A percentile compares a stretch with the other conserved stretches of the same genome.
phyloP scores from a whole-genome alignment of 2,888 invertebrate genomes.

The Eutolmus rufibarbis region DNA sequence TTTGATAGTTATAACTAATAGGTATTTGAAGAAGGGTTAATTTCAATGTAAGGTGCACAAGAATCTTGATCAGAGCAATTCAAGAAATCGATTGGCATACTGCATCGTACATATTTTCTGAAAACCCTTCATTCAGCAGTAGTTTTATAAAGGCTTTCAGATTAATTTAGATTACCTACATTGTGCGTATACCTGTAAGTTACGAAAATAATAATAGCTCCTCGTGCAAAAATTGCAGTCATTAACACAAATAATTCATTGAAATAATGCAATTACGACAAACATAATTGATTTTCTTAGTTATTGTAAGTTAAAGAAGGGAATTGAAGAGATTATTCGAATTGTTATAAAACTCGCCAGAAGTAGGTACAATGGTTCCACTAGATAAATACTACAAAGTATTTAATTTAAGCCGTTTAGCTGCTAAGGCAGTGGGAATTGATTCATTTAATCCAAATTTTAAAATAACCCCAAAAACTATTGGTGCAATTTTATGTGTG shows the following conservation, averaged over 20 bases:
- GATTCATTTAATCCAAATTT: neutral
- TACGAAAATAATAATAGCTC: neutral
- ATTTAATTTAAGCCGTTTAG: neutral
- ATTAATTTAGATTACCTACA: neutral
- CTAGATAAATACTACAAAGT: neutral
- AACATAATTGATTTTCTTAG: neutral
- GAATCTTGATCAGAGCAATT: no score
- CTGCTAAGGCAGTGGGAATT: neutral
- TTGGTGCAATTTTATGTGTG: neutral
- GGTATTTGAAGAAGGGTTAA: no score
- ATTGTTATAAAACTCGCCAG: neutral
- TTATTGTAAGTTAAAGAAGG: neutral
- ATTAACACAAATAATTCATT: neutral
- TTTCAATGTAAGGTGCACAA: no score
- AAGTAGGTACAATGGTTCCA: neutral
- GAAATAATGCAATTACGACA: neutral
- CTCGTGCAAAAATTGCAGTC: neutral
- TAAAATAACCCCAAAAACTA: neutral
- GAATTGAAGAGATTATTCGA: neutral
- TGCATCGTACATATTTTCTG: no score
- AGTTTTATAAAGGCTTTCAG: neutral
- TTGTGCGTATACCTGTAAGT: neutral
- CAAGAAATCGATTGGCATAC: no score
- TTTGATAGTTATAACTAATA: no score
- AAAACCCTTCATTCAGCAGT: neutral